Conservation (phyloP, 2,113 vertebrate genomes). For the Upupa epops region DNA sequence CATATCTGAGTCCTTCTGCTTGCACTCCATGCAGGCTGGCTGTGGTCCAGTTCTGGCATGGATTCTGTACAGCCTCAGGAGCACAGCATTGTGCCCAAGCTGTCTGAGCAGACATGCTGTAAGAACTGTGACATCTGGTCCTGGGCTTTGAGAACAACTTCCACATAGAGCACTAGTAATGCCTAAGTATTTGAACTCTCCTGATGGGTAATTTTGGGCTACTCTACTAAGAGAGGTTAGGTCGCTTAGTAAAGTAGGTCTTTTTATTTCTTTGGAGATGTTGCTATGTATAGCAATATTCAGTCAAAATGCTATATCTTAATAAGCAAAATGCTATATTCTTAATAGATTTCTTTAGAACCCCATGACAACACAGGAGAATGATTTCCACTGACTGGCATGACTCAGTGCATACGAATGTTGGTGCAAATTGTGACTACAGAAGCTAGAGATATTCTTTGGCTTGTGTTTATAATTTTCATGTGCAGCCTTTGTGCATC, state of each 20-base stretch:
- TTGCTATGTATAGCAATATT: background rate
- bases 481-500: background rate
- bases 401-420: background rate
- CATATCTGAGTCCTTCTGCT: background rate
- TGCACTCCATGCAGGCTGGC: background rate
- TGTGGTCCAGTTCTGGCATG: background rate
- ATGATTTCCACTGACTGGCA: background rate
- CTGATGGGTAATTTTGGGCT: background rate
- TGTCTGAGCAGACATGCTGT: background rate
- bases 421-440: background rate
- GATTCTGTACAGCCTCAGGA: background rate
- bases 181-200: background rate
- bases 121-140: slow-evolving; percentile 22
- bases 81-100: background rate
- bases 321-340: too few relatives aligned
- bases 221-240: background rate
- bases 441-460: background rate
- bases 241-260: background rate
- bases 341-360: background rate
- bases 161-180: background rate
- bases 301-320: background rate
- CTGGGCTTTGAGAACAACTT: background rate
- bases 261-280: background rate
- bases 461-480: background rate
- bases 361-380: background rate